Base-by-base conservation (phyloP, 2,888 invertebrate species). In the Agonopterix alstromeriana region DNA sequence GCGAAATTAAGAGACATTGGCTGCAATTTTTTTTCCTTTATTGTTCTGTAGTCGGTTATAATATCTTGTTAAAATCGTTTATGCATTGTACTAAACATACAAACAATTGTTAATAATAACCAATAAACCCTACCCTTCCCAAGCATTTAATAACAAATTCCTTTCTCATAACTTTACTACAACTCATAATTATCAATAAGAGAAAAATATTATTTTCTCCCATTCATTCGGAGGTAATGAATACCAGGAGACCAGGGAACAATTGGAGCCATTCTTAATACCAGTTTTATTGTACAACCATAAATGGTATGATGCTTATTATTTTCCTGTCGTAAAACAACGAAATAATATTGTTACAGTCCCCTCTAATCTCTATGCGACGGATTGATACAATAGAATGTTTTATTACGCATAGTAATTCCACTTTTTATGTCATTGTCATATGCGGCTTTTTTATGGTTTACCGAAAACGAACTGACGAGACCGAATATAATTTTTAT, bases 281-380 rank as follows among this genome's bases (percentile, higher is more conserved):
- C 42, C 61, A 70, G 58, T 82, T 84, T 85, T 83, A 86, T 82
- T 77, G 76, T 75, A 55, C 57, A 53, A 51, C 66, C 75, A 76
- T 83, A 85, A 85, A 83, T 72, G 77, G 63, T 10, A 42, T 12
- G 66, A 60, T 68, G 75, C 73, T 84, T 82, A 85, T 83, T 83
- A 83, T 84, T 83, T 84, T 81, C 75, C 70, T 65, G 82, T 85
- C 84, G 74, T 86, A 86, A 86, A 87, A 82, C 82, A 80, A 80
- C 78, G 77, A 82, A 85, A 84, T 83, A 82, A 82, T 81, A 78
- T 70, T 48, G 74, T 73, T 63, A 77, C 82, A 75, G 69, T 42
- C 73, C 70, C 77, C 79, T 70, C 71, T 78, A 76, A 81, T 81
- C 75, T 71, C 66, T 60, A 61, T 66, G 64, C 61, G 57, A 62